Percentiles rank a stretch among this genome's conserved stretches.
phyloP scores from a whole-genome alignment of 2,888 invertebrate species.

The Plebejus argus region DNA sequence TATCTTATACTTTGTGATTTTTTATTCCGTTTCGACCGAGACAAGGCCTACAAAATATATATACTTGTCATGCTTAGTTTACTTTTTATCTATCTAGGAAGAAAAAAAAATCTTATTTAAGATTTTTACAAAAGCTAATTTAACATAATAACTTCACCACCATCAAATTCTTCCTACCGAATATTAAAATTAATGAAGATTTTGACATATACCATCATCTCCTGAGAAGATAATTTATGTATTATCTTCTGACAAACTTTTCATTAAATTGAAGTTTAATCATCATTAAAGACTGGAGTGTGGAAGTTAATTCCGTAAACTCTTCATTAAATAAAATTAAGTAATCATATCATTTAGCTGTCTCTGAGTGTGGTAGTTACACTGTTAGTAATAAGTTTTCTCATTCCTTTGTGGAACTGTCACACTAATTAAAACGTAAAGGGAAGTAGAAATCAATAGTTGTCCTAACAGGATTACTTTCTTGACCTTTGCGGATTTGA shows the following conservation, averaged over 20 bases:
- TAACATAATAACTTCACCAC: too few species aligned
- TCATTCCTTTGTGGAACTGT: background rate
- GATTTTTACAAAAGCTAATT: too few species aligned
- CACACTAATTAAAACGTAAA: slow-evolving; percentile 25
- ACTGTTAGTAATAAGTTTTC: background rate
- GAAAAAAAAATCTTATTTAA: background rate
- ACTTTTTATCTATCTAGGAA: background rate
- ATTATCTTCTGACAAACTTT: too few species aligned
- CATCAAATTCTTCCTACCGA: too few species aligned
- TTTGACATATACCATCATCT: too few species aligned
- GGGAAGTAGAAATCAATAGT: slow-evolving; percentile 27
- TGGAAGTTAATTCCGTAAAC: background rate
- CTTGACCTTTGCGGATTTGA: slow-evolving; percentile 19
- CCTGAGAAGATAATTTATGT: too few species aligned
- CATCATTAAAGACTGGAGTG: too few species aligned
- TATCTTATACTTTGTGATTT: background rate
- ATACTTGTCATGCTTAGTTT: background rate
- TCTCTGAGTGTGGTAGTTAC: background rate
- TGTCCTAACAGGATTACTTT: slow-evolving; percentile 22
- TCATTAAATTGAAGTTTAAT: too few species aligned
- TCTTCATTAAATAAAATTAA: background rate
- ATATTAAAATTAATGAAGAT: too few species aligned
- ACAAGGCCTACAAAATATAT: background rate
- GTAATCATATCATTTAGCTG: background rate
- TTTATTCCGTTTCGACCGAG: background rate